Evolutionary conservation across 1,140 invertebrate species (phyloP).

Genomic region (Nasonia longicornis): DNA sequence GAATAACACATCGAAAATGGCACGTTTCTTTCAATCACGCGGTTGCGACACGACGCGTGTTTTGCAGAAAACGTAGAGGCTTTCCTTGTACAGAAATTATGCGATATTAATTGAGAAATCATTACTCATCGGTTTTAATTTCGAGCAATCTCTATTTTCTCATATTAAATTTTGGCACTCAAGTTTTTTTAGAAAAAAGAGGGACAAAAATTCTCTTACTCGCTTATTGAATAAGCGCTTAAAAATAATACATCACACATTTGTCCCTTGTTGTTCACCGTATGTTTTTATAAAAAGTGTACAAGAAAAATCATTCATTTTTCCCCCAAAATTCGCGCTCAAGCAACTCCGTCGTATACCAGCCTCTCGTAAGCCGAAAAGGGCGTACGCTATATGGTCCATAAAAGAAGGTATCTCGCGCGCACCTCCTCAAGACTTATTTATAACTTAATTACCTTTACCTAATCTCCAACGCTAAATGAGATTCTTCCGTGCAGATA

Average conservation of each 20-base stretch:
- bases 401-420: not conserved
- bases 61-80: not conserved
- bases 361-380: not conserved
- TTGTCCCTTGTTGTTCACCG: no score
- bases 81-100: not conserved
- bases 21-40: not conserved
- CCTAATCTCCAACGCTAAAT: conserved; percentile 19
- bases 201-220: no score
- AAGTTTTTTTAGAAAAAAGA: no score
- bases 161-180: no score
- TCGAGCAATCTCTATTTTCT: no score
- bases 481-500: conserved; percentile 16
- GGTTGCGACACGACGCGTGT: not conserved
- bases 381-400: not conserved
- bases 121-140: not conserved
- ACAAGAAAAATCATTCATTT: not conserved
- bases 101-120: not conserved
- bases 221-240: no score
- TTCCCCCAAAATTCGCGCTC: not conserved
- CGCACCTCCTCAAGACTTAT: conserved; percentile 3
- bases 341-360: not conserved
- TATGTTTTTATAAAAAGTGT: no score
- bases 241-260: no score
- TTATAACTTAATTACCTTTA: conserved; percentile 43
- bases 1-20: not conserved